phyloP scores from a whole-genome alignment of 2,113 vertebrate genomes.

The Dicrurus megarhynchus region DNA sequence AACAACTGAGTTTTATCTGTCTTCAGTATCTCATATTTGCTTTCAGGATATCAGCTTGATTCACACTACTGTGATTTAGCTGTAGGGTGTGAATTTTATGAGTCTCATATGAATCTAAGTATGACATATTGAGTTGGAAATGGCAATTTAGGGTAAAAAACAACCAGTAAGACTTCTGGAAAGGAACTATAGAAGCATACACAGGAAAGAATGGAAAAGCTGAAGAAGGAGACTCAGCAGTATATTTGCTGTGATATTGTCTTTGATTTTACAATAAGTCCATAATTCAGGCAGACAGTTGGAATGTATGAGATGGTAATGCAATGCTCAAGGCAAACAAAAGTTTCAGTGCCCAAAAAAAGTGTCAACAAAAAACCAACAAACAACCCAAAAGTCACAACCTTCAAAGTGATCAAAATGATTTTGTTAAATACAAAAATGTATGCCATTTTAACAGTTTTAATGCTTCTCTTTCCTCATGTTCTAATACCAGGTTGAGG shows the following conservation, averaged over 20 bases:
- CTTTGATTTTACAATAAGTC: neutral
- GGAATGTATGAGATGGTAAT: neutral
- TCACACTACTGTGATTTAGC: neutral
- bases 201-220: neutral
- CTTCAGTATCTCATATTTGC: neutral
- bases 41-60: neutral
- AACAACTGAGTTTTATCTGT: neutral
- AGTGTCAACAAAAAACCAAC: rapidly evolving
- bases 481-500: neutral
- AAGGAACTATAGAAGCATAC: neutral
- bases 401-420: neutral
- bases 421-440: neutral
- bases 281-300: neutral
- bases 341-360: neutral
- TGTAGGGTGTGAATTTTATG: neutral
- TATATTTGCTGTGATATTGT: neutral
- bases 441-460: neutral
- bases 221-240: neutral
- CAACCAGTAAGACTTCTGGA: neutral
- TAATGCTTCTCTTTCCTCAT: neutral
- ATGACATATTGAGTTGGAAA: neutral
- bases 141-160: neutral
- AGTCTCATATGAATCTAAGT: neutral
- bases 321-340: neutral
- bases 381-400: neutral